These are phyloP conservation scores for Eurosta solidaginis DNA, from an alignment of 1,140 invertebrate species.

Conservation along the genomic window DNA sequence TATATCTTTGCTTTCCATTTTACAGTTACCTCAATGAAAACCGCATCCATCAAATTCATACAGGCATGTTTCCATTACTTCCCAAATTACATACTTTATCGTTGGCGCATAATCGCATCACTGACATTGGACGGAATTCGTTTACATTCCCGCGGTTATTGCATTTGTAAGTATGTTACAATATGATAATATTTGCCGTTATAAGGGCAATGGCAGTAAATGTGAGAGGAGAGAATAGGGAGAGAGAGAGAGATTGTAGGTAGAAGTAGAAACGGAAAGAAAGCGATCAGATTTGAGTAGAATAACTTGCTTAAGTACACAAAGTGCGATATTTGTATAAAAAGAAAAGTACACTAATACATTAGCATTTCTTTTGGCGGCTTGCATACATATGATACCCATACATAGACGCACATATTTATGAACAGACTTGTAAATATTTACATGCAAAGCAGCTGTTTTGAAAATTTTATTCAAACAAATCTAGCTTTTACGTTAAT, in stretches of 20 bases:
- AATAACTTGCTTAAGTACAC: background rate
- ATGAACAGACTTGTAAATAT: background rate
- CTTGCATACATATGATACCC: background rate
- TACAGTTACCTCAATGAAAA: slow-evolving; percentile 54
- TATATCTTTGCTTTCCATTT: background rate
- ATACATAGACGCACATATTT: background rate
- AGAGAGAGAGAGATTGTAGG: background rate
- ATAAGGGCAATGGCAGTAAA: background rate
- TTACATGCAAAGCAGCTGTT: background rate
- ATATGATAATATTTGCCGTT: no score
- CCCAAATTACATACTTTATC: slow-evolving; percentile 53
- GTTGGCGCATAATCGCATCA: slow-evolving; percentile 57
- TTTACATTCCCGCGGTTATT: slow-evolving; percentile 47
- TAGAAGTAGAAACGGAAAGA: background rate
- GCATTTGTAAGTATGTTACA: slow-evolving; percentile 56
- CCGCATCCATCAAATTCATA: slow-evolving; percentile 38
- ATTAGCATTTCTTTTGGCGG: background rate
- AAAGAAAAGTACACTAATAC: background rate
- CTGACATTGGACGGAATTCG: slow-evolving; percentile 45
- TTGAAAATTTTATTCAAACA: background rate
- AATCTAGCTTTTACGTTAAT: no score
- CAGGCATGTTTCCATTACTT: slow-evolving; percentile 48
- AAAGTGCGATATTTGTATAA: background rate
- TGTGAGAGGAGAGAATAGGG: background rate
- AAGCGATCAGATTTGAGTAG: background rate